These are phyloP conservation scores for Melanotus villosus DNA, from an alignment of 2,888 invertebrate genomes.

Conservation along the genomic window DNA sequence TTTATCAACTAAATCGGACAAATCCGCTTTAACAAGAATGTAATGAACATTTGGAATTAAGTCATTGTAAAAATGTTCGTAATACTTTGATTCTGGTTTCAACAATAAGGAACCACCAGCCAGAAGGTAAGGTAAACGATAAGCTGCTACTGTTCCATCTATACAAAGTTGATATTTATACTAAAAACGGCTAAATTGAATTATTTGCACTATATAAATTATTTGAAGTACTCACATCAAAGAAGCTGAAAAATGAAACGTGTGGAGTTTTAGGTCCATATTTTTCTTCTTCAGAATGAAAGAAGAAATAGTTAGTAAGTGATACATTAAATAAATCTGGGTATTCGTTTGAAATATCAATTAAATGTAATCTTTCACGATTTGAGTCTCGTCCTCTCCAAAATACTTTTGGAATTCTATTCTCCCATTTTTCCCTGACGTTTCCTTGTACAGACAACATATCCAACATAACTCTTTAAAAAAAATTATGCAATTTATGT, in stretches of 20 bases:
- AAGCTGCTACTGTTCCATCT: constrained; percentile 97
- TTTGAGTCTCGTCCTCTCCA: constrained; percentile 96
- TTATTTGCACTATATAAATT: no score
- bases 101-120: constrained; percentile 90
- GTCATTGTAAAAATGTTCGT: constrained; percentile 92
- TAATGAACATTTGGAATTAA: constrained; percentile 85
- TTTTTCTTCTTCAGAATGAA: constrained; percentile 83
- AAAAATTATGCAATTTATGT: no score
- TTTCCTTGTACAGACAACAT: constrained; percentile 92
- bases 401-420: constrained; percentile 83
- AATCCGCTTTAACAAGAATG: constrained; percentile 84
- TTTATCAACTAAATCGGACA: constrained; percentile 85
- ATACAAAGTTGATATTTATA: constrained; percentile 95
- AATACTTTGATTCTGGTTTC: constrained; percentile 94
- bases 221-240: constrained; percentile 84
- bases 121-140: constrained; percentile 92
- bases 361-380: constrained; percentile 85
- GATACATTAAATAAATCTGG: constrained; percentile 91
- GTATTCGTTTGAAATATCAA: constrained; percentile 81
- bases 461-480: constrained; percentile 85
- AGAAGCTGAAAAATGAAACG: constrained; percentile 93
- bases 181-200: no score
- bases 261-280: constrained; percentile 91
- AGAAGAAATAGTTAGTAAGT: constrained; percentile 97
- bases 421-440: constrained; percentile 78